A percentile compares a stretch with the other conserved stretches of the same genome.
Conservation (phyloP, 2,797 vertebrate genomes). For the Streptopelia turtur region DNA sequence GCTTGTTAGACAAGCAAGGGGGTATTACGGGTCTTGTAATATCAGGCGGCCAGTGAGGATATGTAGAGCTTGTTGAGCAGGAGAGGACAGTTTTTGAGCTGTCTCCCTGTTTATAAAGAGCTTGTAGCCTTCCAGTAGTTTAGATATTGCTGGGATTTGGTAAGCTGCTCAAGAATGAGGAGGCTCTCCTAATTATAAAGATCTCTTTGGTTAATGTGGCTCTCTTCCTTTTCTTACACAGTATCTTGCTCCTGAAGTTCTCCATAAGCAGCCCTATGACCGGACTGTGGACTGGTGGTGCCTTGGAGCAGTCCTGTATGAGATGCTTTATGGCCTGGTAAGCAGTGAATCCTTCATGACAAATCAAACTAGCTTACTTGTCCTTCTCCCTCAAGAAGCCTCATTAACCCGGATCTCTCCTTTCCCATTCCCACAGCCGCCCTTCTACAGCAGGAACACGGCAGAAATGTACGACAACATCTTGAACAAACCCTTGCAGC, state of each 20-base stretch:
- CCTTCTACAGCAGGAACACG: constrained; percentile 97
- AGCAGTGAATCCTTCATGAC: constrained; percentile 43
- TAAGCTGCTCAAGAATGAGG: neutral
- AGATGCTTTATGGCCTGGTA: constrained; percentile 99
- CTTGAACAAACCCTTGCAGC: constrained; percentile 96
- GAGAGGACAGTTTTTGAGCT: neutral
- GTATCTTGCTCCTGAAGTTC: constrained; percentile 98
- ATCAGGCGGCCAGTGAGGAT: neutral
- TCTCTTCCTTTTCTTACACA: constrained; percentile 61
- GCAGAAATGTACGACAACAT: constrained; percentile 99
- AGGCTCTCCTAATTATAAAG: neutral
- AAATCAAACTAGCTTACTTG: rapidly evolving
- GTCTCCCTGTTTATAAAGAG: neutral
- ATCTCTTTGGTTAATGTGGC: neutral
- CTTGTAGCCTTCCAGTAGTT: neutral
- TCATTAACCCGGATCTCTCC: neutral
- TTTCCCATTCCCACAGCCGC: constrained; percentile 82
- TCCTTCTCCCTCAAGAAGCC: neutral
- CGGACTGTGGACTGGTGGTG: constrained; percentile 99
- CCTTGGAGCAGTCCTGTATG: constrained; percentile 95
- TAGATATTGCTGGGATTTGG: neutral
- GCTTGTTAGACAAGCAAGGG: neutral
- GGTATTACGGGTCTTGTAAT: neutral
- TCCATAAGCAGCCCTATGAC: constrained; percentile 98
- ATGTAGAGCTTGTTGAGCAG: rapidly evolving